Base-by-base conservation (phyloP, 2,888 invertebrate species). In the Sarcophaga rosellei region DNA sequence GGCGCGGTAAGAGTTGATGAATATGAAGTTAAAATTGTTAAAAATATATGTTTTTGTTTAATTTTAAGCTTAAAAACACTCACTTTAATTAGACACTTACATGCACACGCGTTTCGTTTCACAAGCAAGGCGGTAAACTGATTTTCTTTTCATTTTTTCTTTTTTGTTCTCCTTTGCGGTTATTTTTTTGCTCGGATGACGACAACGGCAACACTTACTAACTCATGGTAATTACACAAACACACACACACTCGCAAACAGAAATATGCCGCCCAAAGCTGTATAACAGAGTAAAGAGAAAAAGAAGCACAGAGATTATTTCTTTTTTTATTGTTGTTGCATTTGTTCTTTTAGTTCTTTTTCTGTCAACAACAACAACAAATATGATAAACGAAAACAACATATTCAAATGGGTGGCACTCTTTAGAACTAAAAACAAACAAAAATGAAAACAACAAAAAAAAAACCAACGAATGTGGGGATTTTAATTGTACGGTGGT, bases 1-100 rank as follows among this genome's bases (percentile, higher is more conserved):
- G 84, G 84, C 84, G 73, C 84, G 81, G 63, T 77, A 76, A 66
- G 61, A 78, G 79, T 80, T 79, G 47, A 65, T 72, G 72, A 35
- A 8, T 35, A 10, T 35, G 8, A 3, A 35, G 35, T 35, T 35
- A 35, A 35, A 10, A 10, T 35, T 35, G 35, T 10, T 35, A 35
- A 35, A 35, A 35, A 35, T 35, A 35, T 35, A 4, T 35, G 8
- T 25, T 35, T 35, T 35, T 35, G 35, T 35, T 35, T 35, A 35
- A 35, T 35, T 35, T 35, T 35, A 35, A 35, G 6, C 35, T 0
- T 35, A 10, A 35, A 62, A 59, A 75, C 20, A 57, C 17, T 35
- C 15, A 59, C 23, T 62, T 20, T 25, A 21, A 35, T 35, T 35
- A 35, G 8, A 10, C 35, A 35, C 35, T 35, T 35, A 35, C 35